These are phyloP conservation scores for Thymelicus acteon DNA, from an alignment of 2,888 invertebrate genomes.

Conservation along the genomic window DNA sequence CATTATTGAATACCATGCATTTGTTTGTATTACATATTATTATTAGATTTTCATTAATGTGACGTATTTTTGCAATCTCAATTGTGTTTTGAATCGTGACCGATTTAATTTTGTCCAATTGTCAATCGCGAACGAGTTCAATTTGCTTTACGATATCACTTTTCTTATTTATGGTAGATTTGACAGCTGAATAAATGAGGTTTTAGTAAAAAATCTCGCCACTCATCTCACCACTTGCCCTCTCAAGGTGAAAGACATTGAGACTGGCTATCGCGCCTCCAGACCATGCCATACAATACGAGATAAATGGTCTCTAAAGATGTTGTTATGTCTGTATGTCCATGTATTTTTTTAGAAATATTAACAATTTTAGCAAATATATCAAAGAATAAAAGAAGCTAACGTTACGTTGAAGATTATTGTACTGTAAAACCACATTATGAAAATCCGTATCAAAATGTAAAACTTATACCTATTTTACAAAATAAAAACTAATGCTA, in stretches of 20 bases:
- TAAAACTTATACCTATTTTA: too few species aligned
- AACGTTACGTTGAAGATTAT: too few species aligned
- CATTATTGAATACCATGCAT: too few species aligned
- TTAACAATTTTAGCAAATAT: too few species aligned
- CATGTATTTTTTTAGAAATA: too few species aligned
- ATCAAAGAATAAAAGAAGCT: too few species aligned
- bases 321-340: not conserved
- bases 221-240: conserved; percentile 22
- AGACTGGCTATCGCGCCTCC: not conserved
- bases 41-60: not conserved
- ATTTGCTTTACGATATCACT: conserved; percentile 32
- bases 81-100: not conserved
- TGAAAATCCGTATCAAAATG: too few species aligned
- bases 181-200: conserved; percentile 32
- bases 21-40: too few species aligned
- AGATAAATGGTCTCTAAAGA: not conserved
- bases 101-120: conserved; percentile 1
- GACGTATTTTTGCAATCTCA: not conserved
- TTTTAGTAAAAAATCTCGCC: conserved; percentile 25
- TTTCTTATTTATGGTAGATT: conserved; percentile 33
- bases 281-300: not conserved
- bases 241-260: conserved; percentile 28
- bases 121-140: conserved; percentile 8
- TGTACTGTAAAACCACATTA: too few species aligned
- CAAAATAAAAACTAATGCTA: too few species aligned